Evolutionary conservation across 2,113 vertebrate genomes (phyloP).

Genomic region (Saguinus imperator): DNA sequence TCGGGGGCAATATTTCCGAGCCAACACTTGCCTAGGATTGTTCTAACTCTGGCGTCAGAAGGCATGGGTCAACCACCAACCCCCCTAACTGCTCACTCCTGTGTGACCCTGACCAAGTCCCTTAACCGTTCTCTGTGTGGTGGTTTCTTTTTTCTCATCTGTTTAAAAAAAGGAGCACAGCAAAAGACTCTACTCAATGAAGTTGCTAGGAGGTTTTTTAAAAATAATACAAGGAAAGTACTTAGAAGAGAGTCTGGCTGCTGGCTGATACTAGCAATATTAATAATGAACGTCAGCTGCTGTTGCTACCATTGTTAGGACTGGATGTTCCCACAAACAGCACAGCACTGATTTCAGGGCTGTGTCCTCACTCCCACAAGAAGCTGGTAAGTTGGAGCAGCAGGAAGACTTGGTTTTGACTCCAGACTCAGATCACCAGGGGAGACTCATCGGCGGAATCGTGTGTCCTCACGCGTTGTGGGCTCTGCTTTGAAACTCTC

Average conservation of each 20-base stretch:
- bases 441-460: accelerated
- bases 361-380: accelerated
- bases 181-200: background rate
- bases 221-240: background rate
- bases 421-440: accelerated
- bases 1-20: background rate
- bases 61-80: accelerated
- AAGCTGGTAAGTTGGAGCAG: accelerated
- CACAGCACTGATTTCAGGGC: accelerated
- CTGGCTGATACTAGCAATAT: background rate
- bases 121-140: too few species aligned
- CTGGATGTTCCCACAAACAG: accelerated
- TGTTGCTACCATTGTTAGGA: too few species aligned
- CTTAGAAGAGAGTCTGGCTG: background rate
- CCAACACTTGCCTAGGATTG: accelerated
- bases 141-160: background rate
- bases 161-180: background rate
- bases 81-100: too few species aligned
- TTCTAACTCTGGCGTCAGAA: accelerated
- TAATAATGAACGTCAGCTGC: too few species aligned
- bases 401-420: accelerated
- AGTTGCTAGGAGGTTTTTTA: too few species aligned
- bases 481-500: accelerated
- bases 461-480: accelerated
- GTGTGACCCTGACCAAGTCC: accelerated